Evolutionary conservation across 2,888 invertebrate genomes (phyloP), one percentile per base, ranked within the genome.

Genomic region (Microchrysa polita): DNA sequence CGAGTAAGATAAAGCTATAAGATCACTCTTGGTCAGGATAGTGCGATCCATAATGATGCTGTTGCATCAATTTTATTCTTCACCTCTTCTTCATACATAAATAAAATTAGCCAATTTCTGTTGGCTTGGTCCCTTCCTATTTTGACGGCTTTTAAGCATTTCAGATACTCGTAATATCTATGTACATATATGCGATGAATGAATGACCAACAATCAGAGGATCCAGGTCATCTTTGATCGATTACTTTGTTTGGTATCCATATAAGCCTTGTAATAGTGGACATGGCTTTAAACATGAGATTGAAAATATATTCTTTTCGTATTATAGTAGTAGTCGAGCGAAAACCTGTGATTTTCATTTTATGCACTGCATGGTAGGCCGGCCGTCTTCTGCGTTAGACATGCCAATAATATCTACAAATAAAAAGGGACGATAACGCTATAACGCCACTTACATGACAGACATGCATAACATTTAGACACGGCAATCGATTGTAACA

Each of bases 331-430:
- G 27, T 34, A 27, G 34, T 44, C 27, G 53, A 52, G 53, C 52
- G 67, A 53, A 67, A 67, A 67, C 67, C 67, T 67, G 67, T 67
- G 53, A 67, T 67, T 67, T 67, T 67, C 53, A 27, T 67, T 23
- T 14, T 55, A 34, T 7, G 4, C 27, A 34, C 27, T 34, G 27
- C 7, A 34, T 34, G 7, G 27, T n/a, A 34, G 27, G 27, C 55
- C 18, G 55, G 10, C 22, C 18, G 20, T 22, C 20, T 16, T 52
- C 14, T 5, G 52, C 1, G 18, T 55, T n/a, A 55, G 18, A 34
- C 27, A 34, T 5, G 27, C 27, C 27, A 5, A 34, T 34, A 34
- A n/a, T n/a, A n/a, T n/a, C n/a, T n/a, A n/a, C n/a, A n/a, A n/a
- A n/a, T 7, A 34, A 2, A 34, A 2, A 34, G 27, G 27, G 27